Evolutionary conservation across 2,113 vertebrate genomes (phyloP), one percentile per base, ranked within the genome.

Genomic region (Vombatus ursinus): DNA sequence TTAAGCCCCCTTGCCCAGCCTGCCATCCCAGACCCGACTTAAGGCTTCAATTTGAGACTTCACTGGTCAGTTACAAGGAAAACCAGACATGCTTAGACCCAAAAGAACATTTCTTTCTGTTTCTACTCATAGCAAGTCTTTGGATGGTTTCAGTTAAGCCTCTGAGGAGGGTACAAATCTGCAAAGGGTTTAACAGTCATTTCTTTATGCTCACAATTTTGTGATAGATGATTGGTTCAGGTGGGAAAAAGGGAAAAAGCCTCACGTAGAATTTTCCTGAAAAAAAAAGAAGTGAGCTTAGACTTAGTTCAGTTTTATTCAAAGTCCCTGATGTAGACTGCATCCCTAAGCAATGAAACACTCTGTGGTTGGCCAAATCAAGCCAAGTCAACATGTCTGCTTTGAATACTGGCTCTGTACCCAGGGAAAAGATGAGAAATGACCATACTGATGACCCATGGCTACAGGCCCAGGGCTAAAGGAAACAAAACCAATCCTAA

Each of bases 401-500:
- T 77, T 77, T 61, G 48, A 91, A 54, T 44, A 68, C 9, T 12
- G 0, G 50, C 91, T 51, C 23, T n/a, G 52, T 51, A 28, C 37
- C 24, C 24, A 3, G 89, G 50, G 23, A 53, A 6, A 26, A 49
- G 31, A 48, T 52, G 91, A 47, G 37, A 91, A 44, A 14, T 26
- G 61, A n/a, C 37, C 24, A 12, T 84, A 9, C 37, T 61, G 61
- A 10, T 53, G 57, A 61, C 57, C 28, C 57, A 61, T 61, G 68
- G 54, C 1, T 0, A 91, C 28, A 53, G 54, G 47, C 49, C 95
- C 25, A 91, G n/a, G 93, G 92, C 50, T 91, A 53, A 25, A 61
- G 57, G 19, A 28, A 24, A 92, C 94, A 52, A 47, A 96, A 49
- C 24, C 94, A 57, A 50, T 24, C 68, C 91, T 92, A n/a, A 95